phyloP scores from a whole-genome alignment of 2,113 vertebrate species.

The Gambusia holbrooki region DNA sequence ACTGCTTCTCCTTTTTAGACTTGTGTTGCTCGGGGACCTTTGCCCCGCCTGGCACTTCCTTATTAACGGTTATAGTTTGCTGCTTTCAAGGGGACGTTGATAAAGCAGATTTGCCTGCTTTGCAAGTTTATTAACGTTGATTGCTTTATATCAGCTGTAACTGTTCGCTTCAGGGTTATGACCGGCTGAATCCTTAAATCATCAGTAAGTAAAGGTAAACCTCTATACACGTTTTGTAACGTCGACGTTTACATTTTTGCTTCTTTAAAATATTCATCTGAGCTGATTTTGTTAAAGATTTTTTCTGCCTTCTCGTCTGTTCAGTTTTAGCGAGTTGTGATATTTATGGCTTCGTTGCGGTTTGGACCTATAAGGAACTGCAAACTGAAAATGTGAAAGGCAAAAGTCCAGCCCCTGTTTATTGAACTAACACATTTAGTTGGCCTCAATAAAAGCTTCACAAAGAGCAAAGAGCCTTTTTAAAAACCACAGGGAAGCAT shows the following conservation, averaged over 20 bases:
- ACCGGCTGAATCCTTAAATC: not conserved
- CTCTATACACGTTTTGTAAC: not conserved
- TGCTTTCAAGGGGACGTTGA: constrained; percentile 13
- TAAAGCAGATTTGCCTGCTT: constrained; percentile 2
- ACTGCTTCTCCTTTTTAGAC: constrained; percentile 69
- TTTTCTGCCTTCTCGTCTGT: not conserved
- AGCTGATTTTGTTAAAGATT: constrained; percentile 1
- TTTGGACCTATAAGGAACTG: constrained; percentile 27
- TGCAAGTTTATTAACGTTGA: constrained; percentile 1
- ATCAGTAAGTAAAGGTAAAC: not conserved
- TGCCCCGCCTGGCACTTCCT: constrained; percentile 72
- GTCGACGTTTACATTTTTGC: not conserved
- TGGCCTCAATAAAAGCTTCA: constrained; percentile 8
- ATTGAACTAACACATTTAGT: not conserved
- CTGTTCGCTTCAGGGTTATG: not conserved
- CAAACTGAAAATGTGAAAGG: not conserved
- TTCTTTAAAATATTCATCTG: constrained; percentile 13
- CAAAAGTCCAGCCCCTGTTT: constrained; percentile 5
- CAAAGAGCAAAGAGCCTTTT: not conserved
- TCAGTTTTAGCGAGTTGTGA: not conserved
- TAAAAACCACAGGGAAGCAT: not conserved
- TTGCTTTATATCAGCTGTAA: not conserved
- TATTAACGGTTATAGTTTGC: constrained; percentile 52
- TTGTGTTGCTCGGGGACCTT: constrained; percentile 60
- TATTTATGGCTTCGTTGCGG: constrained; percentile 42